These are phyloP conservation scores for Mizuhopecten yessoensis DNA, from an alignment of 1,140 invertebrate species.

Conservation along the genomic window DNA sequence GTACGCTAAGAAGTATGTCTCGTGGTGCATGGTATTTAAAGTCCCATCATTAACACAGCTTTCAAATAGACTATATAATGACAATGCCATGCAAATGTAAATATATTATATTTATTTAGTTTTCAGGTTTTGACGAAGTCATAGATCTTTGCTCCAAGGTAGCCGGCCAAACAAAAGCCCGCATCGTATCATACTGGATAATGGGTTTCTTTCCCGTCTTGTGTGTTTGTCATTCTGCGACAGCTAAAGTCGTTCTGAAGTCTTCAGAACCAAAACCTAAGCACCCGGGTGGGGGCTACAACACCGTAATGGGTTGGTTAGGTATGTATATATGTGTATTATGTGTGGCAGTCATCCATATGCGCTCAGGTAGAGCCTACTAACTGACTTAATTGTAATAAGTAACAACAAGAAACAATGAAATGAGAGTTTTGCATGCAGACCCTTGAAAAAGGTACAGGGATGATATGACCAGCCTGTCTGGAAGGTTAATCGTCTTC, in stretches of 20 bases:
- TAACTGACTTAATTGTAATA: too few relatives aligned
- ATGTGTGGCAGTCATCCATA: not conserved
- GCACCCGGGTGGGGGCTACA: conserved; percentile 48
- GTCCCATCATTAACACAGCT: too few relatives aligned
- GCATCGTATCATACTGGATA: conserved; percentile 48
- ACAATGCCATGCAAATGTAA: too few relatives aligned
- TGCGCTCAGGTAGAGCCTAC: too few relatives aligned
- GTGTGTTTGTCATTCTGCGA: conserved; percentile 56
- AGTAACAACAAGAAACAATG: too few relatives aligned
- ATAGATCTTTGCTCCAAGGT: not conserved
- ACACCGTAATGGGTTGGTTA: conserved; percentile 47
- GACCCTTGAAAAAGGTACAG: too few relatives aligned
- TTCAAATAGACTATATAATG: too few relatives aligned
- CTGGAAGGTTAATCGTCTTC: too few relatives aligned
- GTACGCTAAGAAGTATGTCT: too few relatives aligned
- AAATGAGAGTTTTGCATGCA: too few relatives aligned
- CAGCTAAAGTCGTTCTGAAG: conserved; percentile 54
- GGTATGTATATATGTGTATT: not conserved
- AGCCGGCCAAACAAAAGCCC: not conserved
- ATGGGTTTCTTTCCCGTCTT: conserved; percentile 56
- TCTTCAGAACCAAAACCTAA: conserved; percentile 55
- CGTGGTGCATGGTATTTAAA: too few relatives aligned
- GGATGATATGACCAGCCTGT: too few relatives aligned
- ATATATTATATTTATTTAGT: not conserved
- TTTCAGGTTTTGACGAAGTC: not conserved